Percentiles rank a stretch among this genome's conserved stretches.
Conservation (phyloP, 2,797 vertebrate genomes). For the Amblyopsis hoosieri region DNA sequence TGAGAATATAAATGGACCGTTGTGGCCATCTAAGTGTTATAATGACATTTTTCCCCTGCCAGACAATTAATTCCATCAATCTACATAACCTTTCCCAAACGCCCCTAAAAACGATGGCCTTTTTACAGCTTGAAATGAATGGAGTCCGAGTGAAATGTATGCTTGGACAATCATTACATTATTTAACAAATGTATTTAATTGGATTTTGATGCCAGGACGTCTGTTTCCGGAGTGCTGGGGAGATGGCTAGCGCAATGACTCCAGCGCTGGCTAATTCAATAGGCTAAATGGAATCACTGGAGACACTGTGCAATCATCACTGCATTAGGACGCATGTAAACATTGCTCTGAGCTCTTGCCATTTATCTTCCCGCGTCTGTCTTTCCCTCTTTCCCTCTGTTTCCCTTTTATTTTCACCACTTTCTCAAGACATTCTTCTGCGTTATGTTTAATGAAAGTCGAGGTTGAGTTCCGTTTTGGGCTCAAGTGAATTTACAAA, state of each 20-base stretch:
- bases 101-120: conserved; percentile 75
- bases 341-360: conserved; percentile 73
- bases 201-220: conserved; percentile 75
- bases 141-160: conserved; percentile 72
- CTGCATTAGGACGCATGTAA: conserved; percentile 79
- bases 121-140: conserved; percentile 80
- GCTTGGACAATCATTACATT: conserved; percentile 79
- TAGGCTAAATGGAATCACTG: conserved; percentile 82
- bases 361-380: conserved; percentile 60
- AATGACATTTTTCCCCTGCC: conserved; percentile 79
- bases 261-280: conserved; percentile 80
- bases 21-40: conserved; percentile 80
- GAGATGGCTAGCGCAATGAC: conserved; percentile 63
- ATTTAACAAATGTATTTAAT: conserved; percentile 85
- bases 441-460: conserved; percentile 82
- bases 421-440: conserved; percentile 75
- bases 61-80: conserved; percentile 84
- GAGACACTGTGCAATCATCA: conserved; percentile 79
- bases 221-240: conserved; percentile 64
- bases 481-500: conserved; percentile 85
- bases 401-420: conserved; percentile 60
- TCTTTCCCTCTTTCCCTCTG: conserved; percentile 7
- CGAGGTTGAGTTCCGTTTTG: conserved; percentile 84
- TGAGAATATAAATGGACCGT: conserved; percentile 75
- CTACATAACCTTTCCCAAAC: conserved; percentile 81